Percentiles rank a stretch among this genome's conserved stretches.
Evolutionary conservation across 2,888 invertebrate species (phyloP).

Genomic region (Cryptus viduatorius): DNA sequence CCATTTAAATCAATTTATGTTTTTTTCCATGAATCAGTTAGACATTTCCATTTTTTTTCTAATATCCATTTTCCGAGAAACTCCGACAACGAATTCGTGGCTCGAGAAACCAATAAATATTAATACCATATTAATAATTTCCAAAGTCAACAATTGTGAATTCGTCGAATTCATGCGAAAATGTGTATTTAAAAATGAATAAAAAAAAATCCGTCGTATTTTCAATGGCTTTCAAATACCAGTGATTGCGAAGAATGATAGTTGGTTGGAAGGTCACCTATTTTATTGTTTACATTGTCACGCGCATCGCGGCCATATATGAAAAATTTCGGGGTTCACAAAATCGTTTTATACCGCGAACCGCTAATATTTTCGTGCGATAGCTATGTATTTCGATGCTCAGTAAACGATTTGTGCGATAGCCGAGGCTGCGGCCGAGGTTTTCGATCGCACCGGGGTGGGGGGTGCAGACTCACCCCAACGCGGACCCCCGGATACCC

Average conservation of each 20-base stretch:
- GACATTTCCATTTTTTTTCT: too few relatives aligned
- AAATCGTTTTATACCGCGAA: background rate
- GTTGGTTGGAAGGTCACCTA: background rate
- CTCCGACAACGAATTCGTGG: background rate
- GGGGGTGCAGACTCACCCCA: background rate
- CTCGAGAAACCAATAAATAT: background rate
- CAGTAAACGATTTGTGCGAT: background rate
- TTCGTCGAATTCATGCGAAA: too few relatives aligned
- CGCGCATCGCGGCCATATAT: background rate
- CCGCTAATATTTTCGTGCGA: background rate
- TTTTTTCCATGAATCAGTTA: too few relatives aligned
- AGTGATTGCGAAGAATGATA: background rate
- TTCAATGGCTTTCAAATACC: background rate
- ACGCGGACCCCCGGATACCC: background rate
- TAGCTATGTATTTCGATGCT: background rate
- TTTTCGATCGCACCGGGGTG: constrained; percentile 7
- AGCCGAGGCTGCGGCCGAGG: background rate
- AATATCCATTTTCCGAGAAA: background rate
- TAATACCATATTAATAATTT: too few relatives aligned
- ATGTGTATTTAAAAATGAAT: too few relatives aligned
- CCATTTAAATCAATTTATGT: too few relatives aligned
- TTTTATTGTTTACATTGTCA: background rate
- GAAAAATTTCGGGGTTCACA: background rate
- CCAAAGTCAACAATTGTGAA: too few relatives aligned
- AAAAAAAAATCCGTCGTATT: too few relatives aligned